These are phyloP conservation scores for Chloroceryle inda DNA, from an alignment of 2,797 vertebrate genomes.

Conservation along the genomic window DNA sequence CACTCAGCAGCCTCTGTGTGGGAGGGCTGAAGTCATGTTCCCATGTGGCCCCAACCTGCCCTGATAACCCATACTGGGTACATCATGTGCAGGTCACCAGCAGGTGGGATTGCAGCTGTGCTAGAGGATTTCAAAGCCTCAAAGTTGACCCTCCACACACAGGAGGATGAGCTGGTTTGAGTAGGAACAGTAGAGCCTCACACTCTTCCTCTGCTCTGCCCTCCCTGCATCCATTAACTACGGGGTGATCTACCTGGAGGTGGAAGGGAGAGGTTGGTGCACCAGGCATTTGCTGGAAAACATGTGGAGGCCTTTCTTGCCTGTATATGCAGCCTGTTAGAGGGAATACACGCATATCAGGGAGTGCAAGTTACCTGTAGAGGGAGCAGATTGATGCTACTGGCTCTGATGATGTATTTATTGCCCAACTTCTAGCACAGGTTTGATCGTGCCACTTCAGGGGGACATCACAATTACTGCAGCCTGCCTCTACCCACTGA, in stretches of 20 bases:
- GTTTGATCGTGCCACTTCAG: neutral
- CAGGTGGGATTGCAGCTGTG: neutral
- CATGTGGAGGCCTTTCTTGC: neutral
- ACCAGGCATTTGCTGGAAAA: neutral
- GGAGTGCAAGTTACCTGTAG: neutral
- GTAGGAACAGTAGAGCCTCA: neutral
- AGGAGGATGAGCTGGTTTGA: neutral
- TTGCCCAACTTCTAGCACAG: neutral
- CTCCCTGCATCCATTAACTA: neutral
- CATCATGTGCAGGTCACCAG: neutral
- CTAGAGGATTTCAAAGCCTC: neutral
- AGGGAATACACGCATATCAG: neutral
- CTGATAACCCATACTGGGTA: neutral
- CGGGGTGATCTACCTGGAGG: neutral
- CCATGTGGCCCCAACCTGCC: rapidly evolving
- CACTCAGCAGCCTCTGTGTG: rapidly evolving
- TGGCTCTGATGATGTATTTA: neutral
- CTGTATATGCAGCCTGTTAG: neutral
- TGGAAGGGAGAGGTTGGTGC: neutral
- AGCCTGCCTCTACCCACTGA: neutral
- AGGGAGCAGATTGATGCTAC: neutral
- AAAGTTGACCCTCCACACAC: rapidly evolving
- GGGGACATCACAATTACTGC: neutral
- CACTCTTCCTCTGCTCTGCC: neutral
- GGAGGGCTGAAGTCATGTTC: rapidly evolving